Conservation (phyloP, 2,797 vertebrate genomes). For the Sebastes itinus region DNA sequence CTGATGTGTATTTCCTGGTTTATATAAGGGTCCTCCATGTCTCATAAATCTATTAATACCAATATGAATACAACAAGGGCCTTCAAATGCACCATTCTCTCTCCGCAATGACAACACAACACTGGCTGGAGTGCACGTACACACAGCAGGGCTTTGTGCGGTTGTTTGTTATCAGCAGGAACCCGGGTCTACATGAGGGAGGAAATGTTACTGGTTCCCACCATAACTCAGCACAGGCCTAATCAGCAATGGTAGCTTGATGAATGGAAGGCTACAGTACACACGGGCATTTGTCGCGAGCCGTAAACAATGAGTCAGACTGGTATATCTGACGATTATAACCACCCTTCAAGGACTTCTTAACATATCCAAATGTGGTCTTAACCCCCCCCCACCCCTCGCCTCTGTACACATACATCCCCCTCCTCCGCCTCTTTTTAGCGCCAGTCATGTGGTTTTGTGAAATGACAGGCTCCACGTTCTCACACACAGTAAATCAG, state of each 20-base stretch:
- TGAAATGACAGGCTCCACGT: conserved; percentile 68
- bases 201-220: conserved; percentile 77
- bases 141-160: conserved; percentile 51
- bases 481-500: conserved; percentile 67
- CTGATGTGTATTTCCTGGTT: conserved; percentile 67
- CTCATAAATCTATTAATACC: conserved; percentile 70
- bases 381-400: background rate
- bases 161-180: conserved; percentile 77
- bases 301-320: conserved; percentile 67
- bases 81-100: conserved; percentile 39
- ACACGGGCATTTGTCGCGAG: conserved; percentile 52
- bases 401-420: background rate
- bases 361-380: conserved; percentile 41
- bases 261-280: conserved; percentile 62
- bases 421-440: conserved; percentile 39
- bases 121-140: conserved; percentile 45
- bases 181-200: conserved; percentile 64
- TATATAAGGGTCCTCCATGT: conserved; percentile 57
- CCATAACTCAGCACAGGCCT: conserved; percentile 71
- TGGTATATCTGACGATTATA: conserved; percentile 65
- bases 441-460: conserved; percentile 61
- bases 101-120: conserved; percentile 7
- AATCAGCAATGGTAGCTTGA: conserved; percentile 65
- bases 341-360: conserved; percentile 63
- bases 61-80: conserved; percentile 26